A percentile compares a stretch with the other conserved stretches of the same genome.
phyloP scores from a whole-genome alignment of 2,113 vertebrate genomes.

The Chunga burmeisteri region DNA sequence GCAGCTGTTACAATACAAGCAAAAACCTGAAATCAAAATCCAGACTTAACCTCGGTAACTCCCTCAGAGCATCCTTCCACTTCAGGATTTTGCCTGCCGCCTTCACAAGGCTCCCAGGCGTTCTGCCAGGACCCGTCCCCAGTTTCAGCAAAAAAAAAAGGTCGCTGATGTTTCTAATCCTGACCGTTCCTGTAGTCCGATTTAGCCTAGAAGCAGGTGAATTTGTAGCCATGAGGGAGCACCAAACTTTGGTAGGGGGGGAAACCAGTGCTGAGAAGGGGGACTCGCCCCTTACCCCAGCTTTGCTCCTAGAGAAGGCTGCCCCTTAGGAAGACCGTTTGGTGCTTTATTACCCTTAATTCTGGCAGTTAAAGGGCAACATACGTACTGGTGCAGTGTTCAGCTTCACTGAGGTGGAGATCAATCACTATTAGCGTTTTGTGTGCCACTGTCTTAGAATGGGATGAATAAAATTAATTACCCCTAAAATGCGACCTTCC shows the following conservation, averaged over 20 bases:
- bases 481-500: not conserved
- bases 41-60: not conserved
- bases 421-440: not conserved
- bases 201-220: not conserved
- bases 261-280: not conserved
- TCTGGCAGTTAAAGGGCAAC: not conserved
- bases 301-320: not conserved
- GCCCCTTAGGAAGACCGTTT: not conserved
- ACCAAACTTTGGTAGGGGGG: not conserved
- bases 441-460: not conserved
- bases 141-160: not conserved
- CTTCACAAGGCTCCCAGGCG: not conserved
- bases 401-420: not conserved
- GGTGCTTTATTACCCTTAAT: not conserved
- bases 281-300: not conserved
- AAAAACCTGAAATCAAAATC: conserved; percentile 21
- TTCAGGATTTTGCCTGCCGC: not conserved
- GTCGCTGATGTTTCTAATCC: not conserved
- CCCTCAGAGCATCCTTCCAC: not conserved
- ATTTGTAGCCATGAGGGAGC: not conserved
- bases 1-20: not conserved
- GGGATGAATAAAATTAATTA: not conserved
- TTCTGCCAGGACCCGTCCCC: not conserved
- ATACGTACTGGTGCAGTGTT: not conserved
- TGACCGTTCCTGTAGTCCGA: not conserved